These are phyloP conservation scores for Pseudopodoces humilis DNA, from an alignment of 2,113 vertebrate genomes.

Conservation along the genomic window DNA sequence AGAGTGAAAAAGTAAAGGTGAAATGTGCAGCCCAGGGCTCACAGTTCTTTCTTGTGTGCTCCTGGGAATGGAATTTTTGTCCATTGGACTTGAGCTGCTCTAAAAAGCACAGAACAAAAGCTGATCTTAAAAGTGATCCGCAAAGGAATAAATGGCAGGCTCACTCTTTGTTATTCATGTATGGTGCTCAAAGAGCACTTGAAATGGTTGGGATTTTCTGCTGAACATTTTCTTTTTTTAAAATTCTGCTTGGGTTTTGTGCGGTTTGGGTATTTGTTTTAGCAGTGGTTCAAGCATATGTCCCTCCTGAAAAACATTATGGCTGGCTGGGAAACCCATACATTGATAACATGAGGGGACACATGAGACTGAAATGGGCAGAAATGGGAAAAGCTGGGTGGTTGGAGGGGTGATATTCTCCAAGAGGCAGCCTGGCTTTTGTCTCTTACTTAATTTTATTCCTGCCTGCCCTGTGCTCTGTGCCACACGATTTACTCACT, in stretches of 20 bases:
- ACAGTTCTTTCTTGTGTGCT: conserved; percentile 45
- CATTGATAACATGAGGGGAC: not conserved
- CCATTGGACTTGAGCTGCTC: conserved; percentile 33
- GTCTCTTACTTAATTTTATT: conserved; percentile 53
- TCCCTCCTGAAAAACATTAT: not conserved
- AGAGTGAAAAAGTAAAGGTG: conserved; percentile 56
- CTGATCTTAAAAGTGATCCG: conserved; percentile 65
- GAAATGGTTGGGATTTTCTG: conserved; percentile 55
- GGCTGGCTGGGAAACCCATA: not conserved
- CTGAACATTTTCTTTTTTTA: not conserved
- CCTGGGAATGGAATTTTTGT: conserved; percentile 66
- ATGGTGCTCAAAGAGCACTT: conserved; percentile 57
- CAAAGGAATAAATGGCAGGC: conserved; percentile 61
- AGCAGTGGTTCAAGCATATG: not conserved
- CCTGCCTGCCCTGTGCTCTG: conserved; percentile 3
- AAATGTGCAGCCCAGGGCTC: conserved; percentile 56
- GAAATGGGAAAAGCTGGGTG: not conserved
- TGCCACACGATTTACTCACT: conserved; percentile 22
- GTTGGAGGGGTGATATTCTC: not conserved
- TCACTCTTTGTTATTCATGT: conserved; percentile 62
- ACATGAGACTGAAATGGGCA: not conserved
- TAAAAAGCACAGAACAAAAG: conserved; percentile 63
- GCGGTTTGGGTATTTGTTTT: conserved; percentile 17
- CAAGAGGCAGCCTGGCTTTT: conserved; percentile 48
- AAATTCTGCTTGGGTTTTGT: conserved; percentile 1